These are phyloP conservation scores for Luperina nickerlii DNA, from an alignment of 2,888 invertebrate species.

Conservation along the genomic window DNA sequence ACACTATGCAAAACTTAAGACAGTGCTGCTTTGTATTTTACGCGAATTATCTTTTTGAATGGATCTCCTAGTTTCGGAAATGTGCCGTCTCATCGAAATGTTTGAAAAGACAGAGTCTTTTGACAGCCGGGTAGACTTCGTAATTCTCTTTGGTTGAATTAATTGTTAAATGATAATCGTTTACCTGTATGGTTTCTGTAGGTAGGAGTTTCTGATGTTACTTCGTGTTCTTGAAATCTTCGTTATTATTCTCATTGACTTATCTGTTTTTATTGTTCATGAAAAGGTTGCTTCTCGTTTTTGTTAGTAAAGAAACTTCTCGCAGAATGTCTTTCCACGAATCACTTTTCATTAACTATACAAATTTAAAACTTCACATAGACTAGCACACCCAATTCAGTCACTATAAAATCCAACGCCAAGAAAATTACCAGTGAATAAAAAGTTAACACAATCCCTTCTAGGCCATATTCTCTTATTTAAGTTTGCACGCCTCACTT, in stretches of 20 bases:
- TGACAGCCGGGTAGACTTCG: conserved; percentile 32
- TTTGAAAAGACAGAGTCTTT: conserved; percentile 55
- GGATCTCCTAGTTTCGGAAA: conserved; percentile 61
- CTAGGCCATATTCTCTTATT: conserved; percentile 38
- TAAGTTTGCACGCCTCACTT: conserved; percentile 36
- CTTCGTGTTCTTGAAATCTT: not conserved
- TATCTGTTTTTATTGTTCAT: not conserved
- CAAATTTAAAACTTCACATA: not conserved
- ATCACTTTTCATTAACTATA: not conserved
- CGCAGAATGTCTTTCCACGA: not conserved
- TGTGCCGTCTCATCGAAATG: conserved; percentile 52
- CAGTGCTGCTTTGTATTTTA: conserved; percentile 65
- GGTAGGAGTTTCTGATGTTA: not conserved
- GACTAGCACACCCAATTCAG: not conserved
- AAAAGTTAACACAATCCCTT: conserved; percentile 24
- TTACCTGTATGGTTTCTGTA: conserved; percentile 51
- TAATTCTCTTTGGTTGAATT: conserved; percentile 54
- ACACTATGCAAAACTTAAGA: conserved; percentile 62
- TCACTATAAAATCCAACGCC: conserved; percentile 12
- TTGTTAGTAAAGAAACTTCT: not conserved
- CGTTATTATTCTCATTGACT: too few relatives aligned
- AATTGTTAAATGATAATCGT: conserved; percentile 49
- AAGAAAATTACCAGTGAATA: conserved; percentile 18
- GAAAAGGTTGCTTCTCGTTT: not conserved
- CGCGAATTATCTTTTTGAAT: conserved; percentile 70